Percentiles rank a stretch among this genome's conserved stretches.
phyloP scores from a whole-genome alignment of 2,888 invertebrate species.

The Athalia circularis region DNA sequence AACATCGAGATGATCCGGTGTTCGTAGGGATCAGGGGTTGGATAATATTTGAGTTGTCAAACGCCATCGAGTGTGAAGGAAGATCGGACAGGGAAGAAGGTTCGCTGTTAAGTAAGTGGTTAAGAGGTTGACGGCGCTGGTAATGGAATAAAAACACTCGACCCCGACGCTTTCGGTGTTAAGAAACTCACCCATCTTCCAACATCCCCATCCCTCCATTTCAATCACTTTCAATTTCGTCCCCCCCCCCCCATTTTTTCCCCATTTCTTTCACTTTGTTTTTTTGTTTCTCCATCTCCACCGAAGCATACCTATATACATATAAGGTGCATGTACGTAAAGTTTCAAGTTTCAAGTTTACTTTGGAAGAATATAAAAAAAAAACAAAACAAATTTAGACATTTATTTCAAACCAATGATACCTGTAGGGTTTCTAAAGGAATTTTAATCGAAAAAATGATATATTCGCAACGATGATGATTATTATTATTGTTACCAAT shows the following conservation, averaged over 20 bases:
- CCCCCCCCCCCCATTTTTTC: background rate
- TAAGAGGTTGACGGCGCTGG: conserved; percentile 65
- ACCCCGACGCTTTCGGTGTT: conserved; percentile 52
- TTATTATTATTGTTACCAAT: too few relatives aligned
- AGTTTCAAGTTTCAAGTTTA: background rate
- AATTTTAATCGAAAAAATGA: too few relatives aligned
- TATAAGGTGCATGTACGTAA: background rate
- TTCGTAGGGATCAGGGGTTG: conserved; percentile 50
- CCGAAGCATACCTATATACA: background rate
- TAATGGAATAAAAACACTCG: conserved; percentile 73
- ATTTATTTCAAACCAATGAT: too few relatives aligned
- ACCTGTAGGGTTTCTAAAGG: too few relatives aligned
- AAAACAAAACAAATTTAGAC: background rate
- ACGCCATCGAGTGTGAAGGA: conserved; percentile 57
- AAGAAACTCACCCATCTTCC: conserved; percentile 10
- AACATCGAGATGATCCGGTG: conserved; percentile 42
- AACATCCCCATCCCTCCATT: background rate
- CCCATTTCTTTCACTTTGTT: background rate
- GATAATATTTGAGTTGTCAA: conserved; percentile 71
- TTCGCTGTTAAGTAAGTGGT: conserved; percentile 67
- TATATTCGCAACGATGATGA: too few relatives aligned
- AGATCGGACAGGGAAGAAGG: conserved; percentile 51
- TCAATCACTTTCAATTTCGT: background rate
- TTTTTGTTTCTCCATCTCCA: background rate
- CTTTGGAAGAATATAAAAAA: background rate